phyloP scores from a whole-genome alignment of 2,888 invertebrate genomes.

The Tetropium fuscum region DNA sequence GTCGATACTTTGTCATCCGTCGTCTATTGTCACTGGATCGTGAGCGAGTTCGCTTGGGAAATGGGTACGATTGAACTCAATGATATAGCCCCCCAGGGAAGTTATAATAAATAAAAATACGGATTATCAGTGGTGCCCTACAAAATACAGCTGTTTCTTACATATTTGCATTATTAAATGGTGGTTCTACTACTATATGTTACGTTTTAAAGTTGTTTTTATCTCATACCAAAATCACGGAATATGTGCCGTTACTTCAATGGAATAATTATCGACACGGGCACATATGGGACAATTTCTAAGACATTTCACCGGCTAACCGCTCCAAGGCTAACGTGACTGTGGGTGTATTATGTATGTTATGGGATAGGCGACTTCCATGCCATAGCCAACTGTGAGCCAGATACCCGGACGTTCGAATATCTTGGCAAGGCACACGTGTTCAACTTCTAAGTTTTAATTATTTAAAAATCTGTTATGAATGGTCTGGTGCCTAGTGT shows the following conservation, averaged over 20 bases:
- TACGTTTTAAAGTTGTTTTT: not conserved
- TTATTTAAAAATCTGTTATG: constrained; percentile 33
- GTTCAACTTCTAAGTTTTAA: constrained; percentile 28
- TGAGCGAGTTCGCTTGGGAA: no score
- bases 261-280: constrained; percentile 16
- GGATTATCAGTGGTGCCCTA: no score
- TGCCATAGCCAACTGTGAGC: constrained; percentile 20
- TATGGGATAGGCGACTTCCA: constrained; percentile 30
- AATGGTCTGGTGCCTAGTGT: constrained; percentile 25
- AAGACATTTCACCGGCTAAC: constrained; percentile 31
- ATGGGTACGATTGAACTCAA: no score
- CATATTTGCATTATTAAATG: no score
- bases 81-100: no score
- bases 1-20: no score
- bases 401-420: constrained; percentile 29
- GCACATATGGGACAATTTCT: constrained; percentile 34
- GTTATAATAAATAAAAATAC: no score
- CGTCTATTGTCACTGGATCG: no score
- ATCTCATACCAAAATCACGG: not conserved
- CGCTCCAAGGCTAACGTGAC: constrained; percentile 30
- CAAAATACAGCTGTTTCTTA: no score
- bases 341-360: constrained; percentile 41
- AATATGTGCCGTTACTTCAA: constrained; percentile 10
- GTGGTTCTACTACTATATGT: no score
- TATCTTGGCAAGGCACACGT: constrained; percentile 30